Evolutionary conservation across 1,140 invertebrate genomes (phyloP).

Genomic region (Adelges cooleyi): DNA sequence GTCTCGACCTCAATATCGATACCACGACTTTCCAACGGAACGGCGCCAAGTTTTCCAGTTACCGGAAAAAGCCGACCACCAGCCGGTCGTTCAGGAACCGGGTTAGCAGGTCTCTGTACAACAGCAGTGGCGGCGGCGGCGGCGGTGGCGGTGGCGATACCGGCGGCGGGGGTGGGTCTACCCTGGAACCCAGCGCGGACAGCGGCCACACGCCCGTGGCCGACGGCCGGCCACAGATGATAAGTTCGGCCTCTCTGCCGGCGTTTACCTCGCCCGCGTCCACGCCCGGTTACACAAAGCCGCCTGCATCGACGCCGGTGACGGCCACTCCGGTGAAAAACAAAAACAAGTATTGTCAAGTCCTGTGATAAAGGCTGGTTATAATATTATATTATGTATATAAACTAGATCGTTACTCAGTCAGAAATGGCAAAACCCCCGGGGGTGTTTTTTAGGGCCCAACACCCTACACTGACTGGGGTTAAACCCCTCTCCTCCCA

Average conservation of each 20-base stretch:
- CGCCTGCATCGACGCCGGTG: not conserved
- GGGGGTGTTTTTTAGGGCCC: no score
- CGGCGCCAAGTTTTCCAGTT: conserved; percentile 33
- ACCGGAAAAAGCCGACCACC: conserved; percentile 31
- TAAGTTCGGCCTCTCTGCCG: conserved; percentile 7
- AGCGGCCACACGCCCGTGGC: no score
- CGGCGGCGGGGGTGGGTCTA: not conserved
- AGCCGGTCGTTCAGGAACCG: conserved; percentile 31
- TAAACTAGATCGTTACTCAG: no score
- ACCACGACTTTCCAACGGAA: not conserved
- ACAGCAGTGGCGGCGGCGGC: conserved; percentile 19
- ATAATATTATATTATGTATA: no score
- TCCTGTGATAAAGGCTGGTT: conserved; percentile 27
- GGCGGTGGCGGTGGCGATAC: not conserved
- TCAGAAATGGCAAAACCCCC: no score
- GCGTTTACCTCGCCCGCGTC: not conserved
- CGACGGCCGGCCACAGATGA: not conserved
- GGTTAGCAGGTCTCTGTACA: conserved; percentile 33
- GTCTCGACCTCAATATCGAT: conserved; percentile 2
- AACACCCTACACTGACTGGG: no score
- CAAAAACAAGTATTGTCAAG: conserved; percentile 18
- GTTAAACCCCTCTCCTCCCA: no score
- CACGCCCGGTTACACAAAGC: not conserved
- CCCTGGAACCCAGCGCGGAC: not conserved
- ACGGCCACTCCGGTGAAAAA: conserved; percentile 3